Evolutionary conservation across 1,140 invertebrate species (phyloP), one percentile per base, ranked within the genome.

Genomic region (Drosophila simulans): DNA sequence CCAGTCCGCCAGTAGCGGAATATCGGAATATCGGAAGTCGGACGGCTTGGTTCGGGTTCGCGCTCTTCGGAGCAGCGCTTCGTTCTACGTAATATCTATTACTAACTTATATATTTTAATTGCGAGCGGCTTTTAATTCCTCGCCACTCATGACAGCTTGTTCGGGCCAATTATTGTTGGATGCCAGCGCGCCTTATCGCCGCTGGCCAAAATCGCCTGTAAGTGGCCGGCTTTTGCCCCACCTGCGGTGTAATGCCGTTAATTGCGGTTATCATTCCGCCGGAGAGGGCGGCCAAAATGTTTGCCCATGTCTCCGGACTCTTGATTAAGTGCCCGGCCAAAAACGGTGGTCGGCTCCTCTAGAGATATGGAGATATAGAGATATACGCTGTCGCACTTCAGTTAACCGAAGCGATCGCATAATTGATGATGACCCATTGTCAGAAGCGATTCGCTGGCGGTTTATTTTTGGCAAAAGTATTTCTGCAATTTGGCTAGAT

Each of bases 41-140:
- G 57, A 48, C 40, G 4, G 12, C 4, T 45, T 37, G 37, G 43
- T 43, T 75, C 54, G 74, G 43, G 40, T 51, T 57, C 51, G 72
- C 10, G 27, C 22, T 15, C 48, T 56, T 52, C 58, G 37, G 40
- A 20, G 48, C 25, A 53, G 35, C 45, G 20, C 39, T 59, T 42
- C 51, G 75, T 71, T 77, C 83, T 76, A 69, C 54, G 68, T 83
- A 89, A 83, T 89, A 89, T 80, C 69, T 90, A 89, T 84, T 89
- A 84, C 83, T 77, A 89, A 84, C 68, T 89, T 89, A 80, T 89
- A 66, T 89, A 80, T 89, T 80, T 89, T 80, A 89, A 84, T 89
- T 80, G 80, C 75, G 85, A 62, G 72, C 68, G 56, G 85, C 80
- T 85, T 88, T 85, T 89, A 89, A 89, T 71, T 70, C 82, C 66